Evolutionary conservation across 2,797 vertebrate genomes (phyloP).

Genomic region (Peromyscus aztecus): DNA sequence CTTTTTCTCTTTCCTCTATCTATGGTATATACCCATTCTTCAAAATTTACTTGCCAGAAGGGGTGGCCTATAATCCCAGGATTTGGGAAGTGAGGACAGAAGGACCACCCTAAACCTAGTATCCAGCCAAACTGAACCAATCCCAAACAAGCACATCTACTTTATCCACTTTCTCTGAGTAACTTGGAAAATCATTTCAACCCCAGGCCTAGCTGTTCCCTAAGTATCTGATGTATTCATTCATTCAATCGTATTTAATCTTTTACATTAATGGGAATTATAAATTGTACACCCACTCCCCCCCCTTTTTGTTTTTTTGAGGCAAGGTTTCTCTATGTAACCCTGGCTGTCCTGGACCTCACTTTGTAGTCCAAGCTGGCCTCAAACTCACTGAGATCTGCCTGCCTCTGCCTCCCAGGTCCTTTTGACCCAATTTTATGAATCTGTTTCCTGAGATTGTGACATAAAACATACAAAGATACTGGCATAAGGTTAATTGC

Average conservation of each 20-base stretch:
- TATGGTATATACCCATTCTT: conserved; percentile 56
- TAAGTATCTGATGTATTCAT: not conserved
- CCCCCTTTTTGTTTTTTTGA: not conserved
- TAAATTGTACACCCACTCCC: not conserved
- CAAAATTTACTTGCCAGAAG: conserved; percentile 31
- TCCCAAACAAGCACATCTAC: not conserved
- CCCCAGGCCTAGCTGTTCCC: not conserved
- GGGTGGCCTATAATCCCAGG: not conserved
- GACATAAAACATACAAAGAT: conserved; percentile 31
- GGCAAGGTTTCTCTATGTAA: not conserved
- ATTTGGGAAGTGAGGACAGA: not conserved
- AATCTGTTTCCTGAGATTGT: conserved; percentile 30
- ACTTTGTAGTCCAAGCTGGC: not conserved
- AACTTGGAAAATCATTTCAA: conserved; percentile 54
- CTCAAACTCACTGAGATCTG: not conserved
- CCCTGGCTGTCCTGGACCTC: not conserved
- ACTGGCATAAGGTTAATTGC: not conserved
- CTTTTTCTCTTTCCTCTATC: not conserved
- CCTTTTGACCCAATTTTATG: not conserved
- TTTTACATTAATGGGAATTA: conserved; percentile 34
- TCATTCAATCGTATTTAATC: conserved; percentile 22
- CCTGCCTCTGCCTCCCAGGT: not conserved
- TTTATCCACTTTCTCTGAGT: conserved; percentile 36
- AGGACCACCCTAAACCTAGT: not conserved
- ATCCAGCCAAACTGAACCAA: not conserved